Evolutionary conservation across 2,888 invertebrate species (phyloP), one percentile per base, ranked within the genome.

Genomic region (Clanis bilineata): DNA sequence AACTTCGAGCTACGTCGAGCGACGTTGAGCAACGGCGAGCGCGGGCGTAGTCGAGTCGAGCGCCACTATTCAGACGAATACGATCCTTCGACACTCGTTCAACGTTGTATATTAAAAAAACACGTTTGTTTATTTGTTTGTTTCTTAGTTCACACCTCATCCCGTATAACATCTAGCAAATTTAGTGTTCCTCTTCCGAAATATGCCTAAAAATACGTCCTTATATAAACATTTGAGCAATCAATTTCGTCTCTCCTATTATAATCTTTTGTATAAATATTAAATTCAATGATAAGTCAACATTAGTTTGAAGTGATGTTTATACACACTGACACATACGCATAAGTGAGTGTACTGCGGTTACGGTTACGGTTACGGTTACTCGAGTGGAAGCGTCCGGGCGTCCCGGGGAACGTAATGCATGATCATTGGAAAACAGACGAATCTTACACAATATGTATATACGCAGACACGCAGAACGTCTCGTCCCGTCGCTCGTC

Each of bases 151-250:
- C 51, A 51, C 51, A 51, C 51, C 86, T 86, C 68, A 79, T 79
- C 78, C 80, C 82, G 76, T 81, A 87, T 85, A 79, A 57, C 88
- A 86, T 86, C 85, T 90, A 88, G 87, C 90, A 88, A 90, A 90
- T 87, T 86, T 87, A 86, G 83, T 84, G 85, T 89, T 85, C 82
- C 86, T 80, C 85, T 83, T 88, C 84, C 86, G 87, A 84, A 87
- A 84, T 87, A 86, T 83, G 85, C 86, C 86, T 90, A 91, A 89
- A 90, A 83, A 91, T 90, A 88, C 85, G 85, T 86, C 84, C 79
- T 74, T 85, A 90, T 91, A 90, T 90, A 90, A 90, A 91, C 89
- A 88, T 92, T 92, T 92, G 91, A 92, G 91, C 91, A 92, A 92
- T 90, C 88, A 82, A 88, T 90, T 90, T 86, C 90, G 85, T 88